phyloP scores from a whole-genome alignment of 23 tunicate genomes.

The Styela clava region DNA sequence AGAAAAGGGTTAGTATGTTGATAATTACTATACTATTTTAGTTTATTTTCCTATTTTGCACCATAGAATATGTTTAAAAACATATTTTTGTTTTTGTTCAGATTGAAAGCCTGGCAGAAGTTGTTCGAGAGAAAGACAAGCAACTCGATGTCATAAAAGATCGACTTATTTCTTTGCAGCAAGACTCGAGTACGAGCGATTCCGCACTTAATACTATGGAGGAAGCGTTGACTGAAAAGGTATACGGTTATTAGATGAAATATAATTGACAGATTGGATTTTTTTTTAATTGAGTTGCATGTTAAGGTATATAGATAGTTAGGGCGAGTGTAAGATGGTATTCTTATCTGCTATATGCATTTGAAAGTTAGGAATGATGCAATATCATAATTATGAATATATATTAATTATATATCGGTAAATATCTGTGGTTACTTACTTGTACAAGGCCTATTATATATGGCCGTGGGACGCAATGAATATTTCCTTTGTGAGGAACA shows the following conservation, averaged over 20 bases:
- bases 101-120: slow-evolving; percentile 80
- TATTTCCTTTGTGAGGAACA: no score
- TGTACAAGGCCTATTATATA: no score
- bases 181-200: slow-evolving; percentile 65
- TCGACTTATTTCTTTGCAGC: slow-evolving; percentile 32
- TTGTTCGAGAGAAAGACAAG: slow-evolving; percentile 57
- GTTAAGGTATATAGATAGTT: neutral
- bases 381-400: no score
- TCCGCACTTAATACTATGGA: slow-evolving; percentile 78
- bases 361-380: no score
- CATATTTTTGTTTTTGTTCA: no score
- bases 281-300: neutral
- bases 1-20: slow-evolving; percentile 17
- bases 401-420: no score
- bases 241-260: neutral
- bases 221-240: slow-evolving; percentile 83
- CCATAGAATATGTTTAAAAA: no score
- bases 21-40: no score
- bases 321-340: slow-evolving; percentile 5
- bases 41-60: no score
- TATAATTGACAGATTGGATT: neutral
- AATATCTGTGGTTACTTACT: no score
- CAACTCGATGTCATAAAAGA: slow-evolving; percentile 38
- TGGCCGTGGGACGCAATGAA: no score
- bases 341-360: no score